Evolutionary conservation across 2,888 invertebrate species (phyloP).

Genomic region (Drosophila cognata): DNA sequence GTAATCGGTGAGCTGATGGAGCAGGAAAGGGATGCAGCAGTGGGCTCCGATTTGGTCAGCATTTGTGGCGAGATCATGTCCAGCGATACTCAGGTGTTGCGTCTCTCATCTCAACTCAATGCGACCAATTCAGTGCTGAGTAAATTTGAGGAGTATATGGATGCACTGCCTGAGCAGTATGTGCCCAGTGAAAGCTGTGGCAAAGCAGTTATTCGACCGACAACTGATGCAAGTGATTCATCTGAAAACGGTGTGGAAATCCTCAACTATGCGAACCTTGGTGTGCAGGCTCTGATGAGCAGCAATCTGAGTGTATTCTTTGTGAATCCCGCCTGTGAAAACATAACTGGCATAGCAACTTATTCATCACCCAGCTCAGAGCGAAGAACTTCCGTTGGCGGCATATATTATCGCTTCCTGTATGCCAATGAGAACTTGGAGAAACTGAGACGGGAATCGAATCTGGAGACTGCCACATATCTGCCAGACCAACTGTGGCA

Average conservation of each 20-base stretch:
- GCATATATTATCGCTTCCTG: conserved; percentile 83
- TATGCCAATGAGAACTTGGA: conserved; percentile 84
- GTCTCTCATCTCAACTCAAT: conserved; percentile 86
- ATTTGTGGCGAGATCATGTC: conserved; percentile 86
- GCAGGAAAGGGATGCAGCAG: conserved; percentile 53
- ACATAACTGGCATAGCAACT: conserved; percentile 82
- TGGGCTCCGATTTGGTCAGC: conserved; percentile 74
- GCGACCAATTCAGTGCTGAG: conserved; percentile 88
- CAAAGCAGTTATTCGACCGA: conserved; percentile 6
- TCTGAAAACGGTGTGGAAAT: conserved; percentile 58
- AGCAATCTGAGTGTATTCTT: conserved; percentile 82
- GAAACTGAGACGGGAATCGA: conserved; percentile 85
- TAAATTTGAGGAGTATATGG: conserved; percentile 87
- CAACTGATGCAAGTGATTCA: conserved; percentile 11
- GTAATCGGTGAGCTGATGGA: conserved; percentile 70
- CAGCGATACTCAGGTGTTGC: conserved; percentile 82
- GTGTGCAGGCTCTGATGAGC: conserved; percentile 76
- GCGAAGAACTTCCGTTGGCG: conserved; percentile 39
- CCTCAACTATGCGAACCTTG: conserved; percentile 58
- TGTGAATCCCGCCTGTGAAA: conserved; percentile 76
- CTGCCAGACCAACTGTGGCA: conserved; percentile 85
- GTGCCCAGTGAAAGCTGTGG: conserved; percentile 57
- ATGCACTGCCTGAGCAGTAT: conserved; percentile 77
- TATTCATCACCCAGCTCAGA: conserved; percentile 44
- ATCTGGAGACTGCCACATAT: conserved; percentile 87